These are phyloP conservation scores for Dolichomitus sp. DNA, from an alignment of 2,888 invertebrate genomes.

Conservation along the genomic window DNA sequence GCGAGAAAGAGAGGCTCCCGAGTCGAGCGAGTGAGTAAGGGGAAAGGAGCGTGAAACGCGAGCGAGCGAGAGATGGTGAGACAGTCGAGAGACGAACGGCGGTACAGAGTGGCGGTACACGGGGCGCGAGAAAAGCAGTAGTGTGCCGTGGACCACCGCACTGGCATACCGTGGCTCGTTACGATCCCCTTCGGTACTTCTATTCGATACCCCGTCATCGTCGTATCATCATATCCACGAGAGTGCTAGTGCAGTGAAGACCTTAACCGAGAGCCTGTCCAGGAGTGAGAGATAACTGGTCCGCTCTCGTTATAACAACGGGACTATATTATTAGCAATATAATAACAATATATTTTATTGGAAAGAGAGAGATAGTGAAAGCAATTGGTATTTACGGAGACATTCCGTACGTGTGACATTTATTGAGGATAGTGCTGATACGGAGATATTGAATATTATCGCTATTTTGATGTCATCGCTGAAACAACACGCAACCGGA, in stretches of 20 bases:
- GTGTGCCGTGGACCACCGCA: conserved; percentile 90
- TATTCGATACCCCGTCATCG: conserved; percentile 75
- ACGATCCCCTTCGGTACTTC: conserved; percentile 82
- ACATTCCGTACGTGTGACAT: conserved; percentile 3
- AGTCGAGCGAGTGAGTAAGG: conserved; percentile 77
- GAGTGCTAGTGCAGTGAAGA: conserved; percentile 83
- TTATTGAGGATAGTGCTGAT: background rate
- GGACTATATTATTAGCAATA: conserved; percentile 21
- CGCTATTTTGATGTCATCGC: background rate
- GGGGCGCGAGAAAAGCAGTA: conserved; percentile 89
- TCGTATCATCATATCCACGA: conserved; percentile 79
- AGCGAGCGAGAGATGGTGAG: conserved; percentile 74
- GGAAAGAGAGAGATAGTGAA: background rate
- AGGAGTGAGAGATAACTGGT: conserved; percentile 42
- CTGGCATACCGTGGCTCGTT: conserved; percentile 86
- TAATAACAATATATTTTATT: conserved; percentile 36
- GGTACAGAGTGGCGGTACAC: conserved; percentile 88
- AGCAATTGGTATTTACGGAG: conserved; percentile 2
- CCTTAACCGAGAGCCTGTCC: conserved; percentile 66
- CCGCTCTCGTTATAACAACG: conserved; percentile 13
- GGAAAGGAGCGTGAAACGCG: conserved; percentile 85
- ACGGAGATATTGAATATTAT: background rate
- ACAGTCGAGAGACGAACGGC: conserved; percentile 88
- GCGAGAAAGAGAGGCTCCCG: conserved; percentile 66
- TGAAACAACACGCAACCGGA: conserved; percentile 8